Evolutionary conservation across 2,888 invertebrate genomes (phyloP).

Genomic region (Sarcophaga subvicina): DNA sequence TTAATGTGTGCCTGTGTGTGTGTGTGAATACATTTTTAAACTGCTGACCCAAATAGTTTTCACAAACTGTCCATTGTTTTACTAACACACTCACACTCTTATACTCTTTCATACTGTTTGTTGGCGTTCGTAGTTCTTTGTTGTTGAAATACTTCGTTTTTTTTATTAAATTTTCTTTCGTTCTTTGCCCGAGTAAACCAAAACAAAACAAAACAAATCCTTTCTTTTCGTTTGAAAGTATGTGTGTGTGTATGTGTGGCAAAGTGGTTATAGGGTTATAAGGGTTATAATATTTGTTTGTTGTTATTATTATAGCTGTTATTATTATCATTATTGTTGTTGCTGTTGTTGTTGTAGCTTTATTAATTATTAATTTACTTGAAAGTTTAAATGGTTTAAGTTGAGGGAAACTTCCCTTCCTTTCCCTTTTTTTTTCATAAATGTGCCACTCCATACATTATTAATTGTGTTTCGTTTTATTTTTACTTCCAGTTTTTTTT

Average conservation of each 20-base stretch:
- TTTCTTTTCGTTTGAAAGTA: no score
- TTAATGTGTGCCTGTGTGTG: no score
- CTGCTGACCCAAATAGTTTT: constrained; percentile 50
- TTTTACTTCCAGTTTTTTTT: no score
- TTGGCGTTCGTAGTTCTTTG: no score
- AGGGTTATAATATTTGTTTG: background rate
- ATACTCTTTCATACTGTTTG: no score
- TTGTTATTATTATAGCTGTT: background rate
- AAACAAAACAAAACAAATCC: no score
- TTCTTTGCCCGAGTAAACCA: no score
- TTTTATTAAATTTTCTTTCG: no score
- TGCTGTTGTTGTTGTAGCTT: constrained; percentile 33
- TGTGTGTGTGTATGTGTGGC: no score
- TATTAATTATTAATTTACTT: constrained; percentile 68
- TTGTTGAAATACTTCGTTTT: no score
- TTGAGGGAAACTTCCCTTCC: constrained; percentile 25
- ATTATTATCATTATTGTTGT: background rate
- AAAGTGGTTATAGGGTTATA: no score
- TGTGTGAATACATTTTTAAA: background rate
- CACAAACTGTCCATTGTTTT: constrained; percentile 46
- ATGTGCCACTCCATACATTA: constrained; percentile 7
- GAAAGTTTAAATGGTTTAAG: constrained; percentile 59
- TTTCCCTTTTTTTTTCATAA: constrained; percentile 1
- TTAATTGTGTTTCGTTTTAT: background rate
- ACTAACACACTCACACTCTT: background rate